Evolutionary conservation across 2,888 invertebrate species (phyloP), one percentile per base, ranked within the genome.

Genomic region (Chrysina gloriosa): DNA sequence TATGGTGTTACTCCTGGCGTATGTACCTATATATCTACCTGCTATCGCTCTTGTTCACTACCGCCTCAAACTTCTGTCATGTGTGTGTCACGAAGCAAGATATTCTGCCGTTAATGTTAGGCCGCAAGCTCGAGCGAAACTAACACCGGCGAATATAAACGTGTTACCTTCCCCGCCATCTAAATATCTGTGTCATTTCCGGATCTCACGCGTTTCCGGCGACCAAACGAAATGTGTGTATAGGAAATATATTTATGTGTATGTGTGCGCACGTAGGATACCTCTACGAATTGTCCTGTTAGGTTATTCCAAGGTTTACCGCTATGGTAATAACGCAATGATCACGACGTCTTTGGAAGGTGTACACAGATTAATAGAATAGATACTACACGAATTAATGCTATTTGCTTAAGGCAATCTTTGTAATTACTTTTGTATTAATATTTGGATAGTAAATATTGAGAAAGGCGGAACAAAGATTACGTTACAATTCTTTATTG

Each of bases 141-240:
- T 23, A 36, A 56, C 31, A 9, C 34, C 1, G 23, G 25, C 50
- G 50, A 50, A 50, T 27, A 50, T 34, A 21, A 34, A 56, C 21
- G 21, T 23, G 34, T 23, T 36, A 56, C 56, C 56, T 56, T 56
- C 36, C 56, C 29, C 6, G 36, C 34, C 56, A 11, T 56, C 36
- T 36, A 56, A 36, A 36, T 56, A 56, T 63, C 47, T 63, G 34
- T 48, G 63, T 45, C 63, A 63, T 63, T 63, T 63, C 63, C 63
- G 63, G 63, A 63, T 63, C 63, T 34, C 31, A 21, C 63, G n/a
- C 48, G 63, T 48, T 50, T 63, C 48, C 63, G 48, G 47, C 45
- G 48, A 29, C 23, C 29, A 19, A 34, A 23, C 48, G 56, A 56
- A 36, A 34, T 34, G 54, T 54, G 9, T 16, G 19, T 52, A 19